These are phyloP conservation scores for Ceratosolen solmsi DNA, from an alignment of 1,140 invertebrate species.

Conservation along the genomic window DNA sequence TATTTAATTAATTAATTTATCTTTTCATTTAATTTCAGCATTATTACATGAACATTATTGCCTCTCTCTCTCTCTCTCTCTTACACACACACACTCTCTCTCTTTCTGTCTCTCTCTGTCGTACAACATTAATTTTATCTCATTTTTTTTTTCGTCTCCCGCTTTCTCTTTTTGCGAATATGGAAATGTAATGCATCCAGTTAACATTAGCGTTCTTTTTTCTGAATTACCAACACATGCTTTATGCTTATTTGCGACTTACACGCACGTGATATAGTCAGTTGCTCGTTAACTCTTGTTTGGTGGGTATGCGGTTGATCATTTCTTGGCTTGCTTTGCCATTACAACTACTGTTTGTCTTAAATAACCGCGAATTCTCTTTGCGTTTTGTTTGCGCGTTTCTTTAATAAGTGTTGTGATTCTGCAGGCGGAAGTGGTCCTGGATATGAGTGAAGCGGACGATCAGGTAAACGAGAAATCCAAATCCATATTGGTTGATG, in stretches of 20 bases:
- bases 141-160: background rate
- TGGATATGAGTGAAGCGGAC: background rate
- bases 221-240: too few relatives aligned
- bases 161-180: background rate
- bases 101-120: background rate
- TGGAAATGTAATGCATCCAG: background rate
- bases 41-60: too few relatives aligned
- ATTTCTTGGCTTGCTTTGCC: background rate
- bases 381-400: background rate
- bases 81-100: background rate
- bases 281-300: background rate
- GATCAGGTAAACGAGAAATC: background rate
- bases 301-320: too few relatives aligned
- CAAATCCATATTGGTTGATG: background rate
- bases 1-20: too few relatives aligned
- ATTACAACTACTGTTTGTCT: background rate
- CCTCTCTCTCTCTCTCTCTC: background rate
- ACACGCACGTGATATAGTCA: too few relatives aligned
- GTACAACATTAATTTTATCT: background rate
- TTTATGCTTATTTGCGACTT: too few relatives aligned
- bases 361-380: background rate
- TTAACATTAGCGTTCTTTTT: background rate
- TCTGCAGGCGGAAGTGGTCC: background rate
- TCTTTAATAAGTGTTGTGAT: background rate
- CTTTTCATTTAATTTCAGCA: too few relatives aligned